phyloP scores from a whole-genome alignment of 1,140 invertebrate species.

The Euwallacea similis region DNA sequence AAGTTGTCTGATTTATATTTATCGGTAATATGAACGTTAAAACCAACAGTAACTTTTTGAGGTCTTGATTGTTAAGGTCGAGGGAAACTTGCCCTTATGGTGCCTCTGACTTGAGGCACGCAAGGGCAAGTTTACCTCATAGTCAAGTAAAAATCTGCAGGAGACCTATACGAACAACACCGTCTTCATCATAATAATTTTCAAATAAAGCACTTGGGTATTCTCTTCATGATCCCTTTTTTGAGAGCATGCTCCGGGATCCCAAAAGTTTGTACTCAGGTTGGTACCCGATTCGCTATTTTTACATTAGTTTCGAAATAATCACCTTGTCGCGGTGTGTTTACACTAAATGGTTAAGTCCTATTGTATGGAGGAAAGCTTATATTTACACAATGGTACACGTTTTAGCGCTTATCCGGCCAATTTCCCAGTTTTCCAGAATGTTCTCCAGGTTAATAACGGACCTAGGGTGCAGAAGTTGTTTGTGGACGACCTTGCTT shows the following conservation, averaged over 20 bases:
- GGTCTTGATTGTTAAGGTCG: constrained; percentile 50
- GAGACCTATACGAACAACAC: constrained; percentile 46
- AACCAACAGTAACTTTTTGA: constrained; percentile 56
- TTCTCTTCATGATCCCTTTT: constrained; percentile 50
- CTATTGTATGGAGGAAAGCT: constrained; percentile 49
- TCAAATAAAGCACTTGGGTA: constrained; percentile 52
- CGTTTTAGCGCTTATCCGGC: constrained; percentile 6
- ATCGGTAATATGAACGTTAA: constrained; percentile 40
- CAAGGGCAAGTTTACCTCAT: not conserved
- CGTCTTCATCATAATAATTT: constrained; percentile 1
- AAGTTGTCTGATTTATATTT: constrained; percentile 47
- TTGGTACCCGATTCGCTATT: constrained; percentile 48
- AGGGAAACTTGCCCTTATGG: constrained; percentile 13
- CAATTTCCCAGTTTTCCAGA: constrained; percentile 12
- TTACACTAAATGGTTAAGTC: constrained; percentile 41
- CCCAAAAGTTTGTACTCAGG: constrained; percentile 51
- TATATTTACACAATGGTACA: constrained; percentile 40
- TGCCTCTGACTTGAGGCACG: no score
- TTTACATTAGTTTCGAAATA: constrained; percentile 46
- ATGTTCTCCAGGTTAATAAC: not conserved
- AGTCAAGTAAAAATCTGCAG: constrained; percentile 53
- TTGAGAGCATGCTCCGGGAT: constrained; percentile 46
- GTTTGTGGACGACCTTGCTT: no score
- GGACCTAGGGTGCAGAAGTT: no score
- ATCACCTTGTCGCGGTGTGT: constrained; percentile 49